Evolutionary conservation across 1,140 invertebrate species (phyloP), one percentile per base, ranked within the genome.

Genomic region (Euura saliciscinereae): DNA sequence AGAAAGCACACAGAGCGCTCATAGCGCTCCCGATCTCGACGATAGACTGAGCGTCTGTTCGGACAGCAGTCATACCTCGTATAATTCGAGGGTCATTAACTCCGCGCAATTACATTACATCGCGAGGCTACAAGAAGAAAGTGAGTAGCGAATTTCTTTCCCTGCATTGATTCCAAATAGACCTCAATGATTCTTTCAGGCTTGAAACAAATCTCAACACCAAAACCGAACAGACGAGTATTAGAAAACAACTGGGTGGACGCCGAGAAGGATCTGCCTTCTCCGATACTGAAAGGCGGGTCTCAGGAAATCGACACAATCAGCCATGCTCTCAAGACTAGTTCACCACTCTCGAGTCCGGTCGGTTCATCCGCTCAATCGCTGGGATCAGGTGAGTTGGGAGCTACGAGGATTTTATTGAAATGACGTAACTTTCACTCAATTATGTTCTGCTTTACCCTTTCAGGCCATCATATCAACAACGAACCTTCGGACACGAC

Each of bases 1-100:
- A 44, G 85, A 85, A 43, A 88, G 86, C 67, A 85, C 81, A 0
- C 82, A 83, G 10, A 87, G 85, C 65, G 81, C 83, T 7, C 84
- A 85, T 59, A 86, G 85, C 69, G 86, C 84, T 4, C 86, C 86
- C 2, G 86, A 83, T 45, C 69, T 82, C 10, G 83, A 85, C 45
- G 84, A 84, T 65, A 68, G 80, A 70, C 69, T 84, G 13, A 84
- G 82, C 65, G 72, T 78, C 10, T 84, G 83, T 67, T 87, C 86
- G 1, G 85, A 87, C 64, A 82, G 81, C 65, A 85, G 84, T 75
- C 80, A 81, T 6, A 82, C 79, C 42, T 86, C 85, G 1, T 86
- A 82, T 8, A 83, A 76, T 5, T 82, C 78, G 44, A 74, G 76
- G 7, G 76, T 77, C 5, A 83, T 81, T 75, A 82, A 84, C 72